A percentile compares a stretch with the other conserved stretches of the same genome.
phyloP scores from a whole-genome alignment of 1,140 invertebrate genomes.

The Apolygus lucorum region DNA sequence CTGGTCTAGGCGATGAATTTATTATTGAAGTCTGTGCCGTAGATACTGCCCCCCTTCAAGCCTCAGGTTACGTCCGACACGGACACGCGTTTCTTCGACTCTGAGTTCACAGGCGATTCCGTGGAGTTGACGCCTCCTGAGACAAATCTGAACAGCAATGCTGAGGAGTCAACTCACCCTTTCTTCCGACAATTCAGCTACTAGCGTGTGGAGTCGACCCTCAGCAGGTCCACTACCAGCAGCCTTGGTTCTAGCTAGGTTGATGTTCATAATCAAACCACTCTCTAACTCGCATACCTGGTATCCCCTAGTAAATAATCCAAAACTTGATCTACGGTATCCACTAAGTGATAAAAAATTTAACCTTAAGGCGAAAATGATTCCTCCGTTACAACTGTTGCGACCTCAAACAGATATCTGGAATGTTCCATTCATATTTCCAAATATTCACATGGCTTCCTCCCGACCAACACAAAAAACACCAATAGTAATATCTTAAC shows the following conservation, averaged over 20 bases:
- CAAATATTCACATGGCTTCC: too few relatives aligned
- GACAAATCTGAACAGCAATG: constrained; percentile 53
- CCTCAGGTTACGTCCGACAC: constrained; percentile 92
- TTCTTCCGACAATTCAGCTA: constrained; percentile 74
- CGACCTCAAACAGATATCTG: too few relatives aligned
- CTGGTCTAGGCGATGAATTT: too few relatives aligned
- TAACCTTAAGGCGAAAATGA: too few relatives aligned
- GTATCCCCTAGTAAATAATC: too few relatives aligned
- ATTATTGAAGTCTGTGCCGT: too few relatives aligned
- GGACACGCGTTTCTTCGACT: constrained; percentile 95
- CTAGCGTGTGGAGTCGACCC: constrained; percentile 37
- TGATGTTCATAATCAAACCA: constrained; percentile 28
- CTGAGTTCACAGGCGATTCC: constrained; percentile 93
- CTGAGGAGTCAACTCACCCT: constrained; percentile 53
- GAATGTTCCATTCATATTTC: too few relatives aligned
- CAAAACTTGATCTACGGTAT: too few relatives aligned
- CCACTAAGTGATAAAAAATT: too few relatives aligned
- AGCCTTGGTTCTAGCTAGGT: constrained; percentile 31
- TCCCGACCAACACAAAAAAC: too few relatives aligned
- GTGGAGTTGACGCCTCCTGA: constrained; percentile 93
- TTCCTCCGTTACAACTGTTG: too few relatives aligned
- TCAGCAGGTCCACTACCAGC: constrained; percentile 31
- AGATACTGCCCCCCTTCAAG: constrained; percentile 87
- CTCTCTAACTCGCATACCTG: neutral
- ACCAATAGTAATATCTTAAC: too few relatives aligned